phyloP scores from a whole-genome alignment of 2,888 invertebrate genomes.

The Hermaeophaga mercurialis region DNA sequence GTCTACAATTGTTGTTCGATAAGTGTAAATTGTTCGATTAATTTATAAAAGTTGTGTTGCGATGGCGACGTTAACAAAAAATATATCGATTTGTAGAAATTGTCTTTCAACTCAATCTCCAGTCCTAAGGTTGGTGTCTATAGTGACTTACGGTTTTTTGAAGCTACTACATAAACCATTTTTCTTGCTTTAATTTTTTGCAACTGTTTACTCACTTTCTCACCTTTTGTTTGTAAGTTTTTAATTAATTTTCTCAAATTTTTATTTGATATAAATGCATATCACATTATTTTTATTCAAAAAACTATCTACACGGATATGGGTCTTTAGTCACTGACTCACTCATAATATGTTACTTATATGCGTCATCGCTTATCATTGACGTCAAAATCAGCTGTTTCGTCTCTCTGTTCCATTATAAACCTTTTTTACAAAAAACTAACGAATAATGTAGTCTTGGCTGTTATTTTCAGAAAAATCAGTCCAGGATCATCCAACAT shows the following conservation, averaged over 20 bases:
- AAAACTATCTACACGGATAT: background rate
- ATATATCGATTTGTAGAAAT: constrained; percentile 50
- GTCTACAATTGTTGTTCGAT: background rate
- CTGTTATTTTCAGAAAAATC: constrained; percentile 40
- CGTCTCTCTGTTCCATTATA: background rate
- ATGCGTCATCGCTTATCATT: background rate
- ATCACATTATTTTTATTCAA: background rate
- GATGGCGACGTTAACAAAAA: constrained; percentile 54
- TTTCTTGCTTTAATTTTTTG: constrained; percentile 2
- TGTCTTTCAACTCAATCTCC: constrained; percentile 45
- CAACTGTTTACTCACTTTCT: background rate
- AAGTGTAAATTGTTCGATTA: background rate
- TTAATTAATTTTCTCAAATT: background rate
- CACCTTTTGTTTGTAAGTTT: background rate
- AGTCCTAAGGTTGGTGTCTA: constrained; percentile 16
- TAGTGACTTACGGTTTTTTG: too few relatives aligned
- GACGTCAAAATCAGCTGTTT: constrained; percentile 38
- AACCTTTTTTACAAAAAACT: background rate
- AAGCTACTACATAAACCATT: constrained; percentile 8
- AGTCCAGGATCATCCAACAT: constrained; percentile 43
- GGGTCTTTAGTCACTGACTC: background rate
- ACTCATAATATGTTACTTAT: too few relatives aligned
- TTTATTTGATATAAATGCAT: background rate
- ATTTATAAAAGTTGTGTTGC: background rate
- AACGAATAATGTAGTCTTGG: constrained; percentile 14